phyloP scores from a whole-genome alignment of 1,140 invertebrate genomes.

The Drosophila sproati region DNA sequence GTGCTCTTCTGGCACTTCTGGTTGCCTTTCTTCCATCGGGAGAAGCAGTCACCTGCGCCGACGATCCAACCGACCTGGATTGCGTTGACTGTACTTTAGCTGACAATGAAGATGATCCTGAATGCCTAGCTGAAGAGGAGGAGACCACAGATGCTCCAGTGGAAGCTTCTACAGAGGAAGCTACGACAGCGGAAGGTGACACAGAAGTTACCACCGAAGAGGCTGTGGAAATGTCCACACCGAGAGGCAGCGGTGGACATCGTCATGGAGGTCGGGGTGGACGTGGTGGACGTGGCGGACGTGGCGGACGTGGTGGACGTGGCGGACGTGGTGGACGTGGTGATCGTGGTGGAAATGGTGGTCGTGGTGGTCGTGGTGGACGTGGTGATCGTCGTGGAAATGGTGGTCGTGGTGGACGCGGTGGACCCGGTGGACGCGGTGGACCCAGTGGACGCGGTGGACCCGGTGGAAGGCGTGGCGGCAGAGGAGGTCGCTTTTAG shows the following conservation, averaged over 20 bases:
- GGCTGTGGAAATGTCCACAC: neutral
- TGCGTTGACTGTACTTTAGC: constrained; percentile 4
- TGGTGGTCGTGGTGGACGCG: too few relatives aligned
- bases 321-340: neutral
- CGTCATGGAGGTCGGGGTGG: constrained; percentile 1
- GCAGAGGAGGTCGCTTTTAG: too few relatives aligned
- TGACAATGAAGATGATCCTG: neutral
- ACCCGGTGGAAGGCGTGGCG: too few relatives aligned
- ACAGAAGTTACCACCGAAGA: neutral
- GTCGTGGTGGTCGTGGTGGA: too few relatives aligned
- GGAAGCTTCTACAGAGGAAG: neutral
- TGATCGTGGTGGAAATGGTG: neutral
- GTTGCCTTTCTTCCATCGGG: neutral
- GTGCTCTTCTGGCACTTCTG: constrained; percentile 9
- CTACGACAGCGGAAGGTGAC: neutral
- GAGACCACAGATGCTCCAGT: neutral
- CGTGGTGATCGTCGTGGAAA: too few relatives aligned
- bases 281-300: neutral
- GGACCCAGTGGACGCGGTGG: too few relatives aligned
- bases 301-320: neutral
- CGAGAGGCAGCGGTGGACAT: neutral
- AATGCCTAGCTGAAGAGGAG: neutral
- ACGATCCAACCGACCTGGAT: neutral
- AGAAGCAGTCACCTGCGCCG: constrained; percentile 1
- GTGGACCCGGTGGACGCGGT: too few relatives aligned